phyloP scores from a whole-genome alignment of 2,888 invertebrate species.

The Epinotia demarniana region DNA sequence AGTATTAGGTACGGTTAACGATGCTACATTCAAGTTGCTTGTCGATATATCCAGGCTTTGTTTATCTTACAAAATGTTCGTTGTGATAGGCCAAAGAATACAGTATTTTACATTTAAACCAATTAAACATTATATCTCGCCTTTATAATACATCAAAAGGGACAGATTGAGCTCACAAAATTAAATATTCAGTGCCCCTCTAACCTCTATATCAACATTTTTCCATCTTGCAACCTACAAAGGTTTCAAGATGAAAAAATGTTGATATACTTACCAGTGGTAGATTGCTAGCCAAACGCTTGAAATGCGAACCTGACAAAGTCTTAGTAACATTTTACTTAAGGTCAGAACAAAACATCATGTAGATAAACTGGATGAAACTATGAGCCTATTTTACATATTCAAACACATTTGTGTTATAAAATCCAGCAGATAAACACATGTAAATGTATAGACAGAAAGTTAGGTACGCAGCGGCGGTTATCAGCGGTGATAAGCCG shows the following conservation, averaged over 20 bases:
- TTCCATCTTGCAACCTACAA: too few species aligned
- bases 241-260: too few species aligned
- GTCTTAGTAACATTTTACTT: not conserved
- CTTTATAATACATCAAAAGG: too few species aligned
- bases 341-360: too few species aligned
- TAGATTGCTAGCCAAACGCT: not conserved
- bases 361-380: not conserved
- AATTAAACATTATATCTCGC: too few species aligned
- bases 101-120: not conserved
- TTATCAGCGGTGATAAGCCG: conserved; percentile 79
- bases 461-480: conserved; percentile 55
- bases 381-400: not conserved
- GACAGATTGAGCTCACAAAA: too few species aligned
- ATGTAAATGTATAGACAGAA: conserved; percentile 13
- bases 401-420: conserved; percentile 55
- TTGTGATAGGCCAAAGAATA: conserved; percentile 5
- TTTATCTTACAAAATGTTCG: conserved; percentile 18
- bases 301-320: not conserved
- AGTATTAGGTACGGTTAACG: conserved; percentile 37
- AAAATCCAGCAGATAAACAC: conserved; percentile 49
- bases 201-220: too few species aligned
- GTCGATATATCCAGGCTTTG: conserved; percentile 27
- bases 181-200: too few species aligned
- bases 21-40: conserved; percentile 24
- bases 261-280: too few species aligned